Conservation (phyloP, 92 coral and sea anemone species). For the Zoanthus solanderi region DNA sequence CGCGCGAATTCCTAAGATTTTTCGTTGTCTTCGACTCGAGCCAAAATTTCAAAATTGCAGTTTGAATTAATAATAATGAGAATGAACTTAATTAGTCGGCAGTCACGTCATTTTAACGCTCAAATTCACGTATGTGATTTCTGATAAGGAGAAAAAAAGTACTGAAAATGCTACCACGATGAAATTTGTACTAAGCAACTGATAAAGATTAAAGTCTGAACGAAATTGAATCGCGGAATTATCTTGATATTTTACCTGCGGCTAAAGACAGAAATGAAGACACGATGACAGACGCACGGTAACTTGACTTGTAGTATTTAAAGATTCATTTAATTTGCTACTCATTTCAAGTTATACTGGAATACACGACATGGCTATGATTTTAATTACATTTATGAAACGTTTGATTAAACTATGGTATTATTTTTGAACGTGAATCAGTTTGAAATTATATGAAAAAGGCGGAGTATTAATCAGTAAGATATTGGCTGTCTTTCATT, state of each 20-base stretch:
- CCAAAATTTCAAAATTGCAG: neutral
- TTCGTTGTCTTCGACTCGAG: neutral
- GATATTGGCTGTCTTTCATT: no score
- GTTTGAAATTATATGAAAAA: no score
- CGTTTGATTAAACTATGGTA: no score
- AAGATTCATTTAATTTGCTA: no score
- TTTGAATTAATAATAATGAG: neutral
- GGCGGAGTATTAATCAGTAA: no score
- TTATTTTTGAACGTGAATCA: no score
- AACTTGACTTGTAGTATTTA: no score
- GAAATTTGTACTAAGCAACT: neutral
- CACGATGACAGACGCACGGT: no score
- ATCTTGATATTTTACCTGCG: neutral
- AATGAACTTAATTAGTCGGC: neutral
- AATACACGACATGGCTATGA: no score
- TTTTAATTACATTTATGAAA: no score
- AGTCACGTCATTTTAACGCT: neutral
- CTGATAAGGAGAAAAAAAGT: neutral
- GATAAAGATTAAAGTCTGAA: neutral
- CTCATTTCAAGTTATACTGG: no score
- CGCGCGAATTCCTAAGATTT: conserved; percentile 19
- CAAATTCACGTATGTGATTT: neutral
- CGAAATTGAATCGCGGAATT: neutral
- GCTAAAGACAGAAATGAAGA: no score
- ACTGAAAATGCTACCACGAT: neutral